A percentile compares a stretch with the other conserved stretches of the same genome.
These are phyloP conservation scores for Apus apus DNA, from an alignment of 2,113 vertebrate species.

Conservation along the genomic window DNA sequence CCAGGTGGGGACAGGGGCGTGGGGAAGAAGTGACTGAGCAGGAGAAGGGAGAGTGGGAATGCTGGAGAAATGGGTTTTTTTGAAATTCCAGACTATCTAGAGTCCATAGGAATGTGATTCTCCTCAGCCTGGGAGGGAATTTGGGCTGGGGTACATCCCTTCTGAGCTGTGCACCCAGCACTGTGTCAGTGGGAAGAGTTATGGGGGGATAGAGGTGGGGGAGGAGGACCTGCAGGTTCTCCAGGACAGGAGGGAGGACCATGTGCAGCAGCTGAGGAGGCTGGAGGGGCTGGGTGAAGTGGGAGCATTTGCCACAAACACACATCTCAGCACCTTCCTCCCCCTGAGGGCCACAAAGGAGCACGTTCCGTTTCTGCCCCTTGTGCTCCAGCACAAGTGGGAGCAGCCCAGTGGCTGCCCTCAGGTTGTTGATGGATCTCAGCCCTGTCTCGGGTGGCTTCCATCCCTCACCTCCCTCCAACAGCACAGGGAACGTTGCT, in stretches of 20 bases:
- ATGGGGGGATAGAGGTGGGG: accelerated
- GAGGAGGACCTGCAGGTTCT: accelerated
- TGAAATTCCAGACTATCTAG: background rate
- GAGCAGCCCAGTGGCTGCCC: accelerated
- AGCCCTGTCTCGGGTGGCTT: background rate
- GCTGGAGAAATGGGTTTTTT: too few relatives aligned
- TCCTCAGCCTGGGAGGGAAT: accelerated
- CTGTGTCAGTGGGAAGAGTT: accelerated
- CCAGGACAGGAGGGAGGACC: accelerated
- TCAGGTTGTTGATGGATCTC: background rate
- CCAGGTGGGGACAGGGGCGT: accelerated
- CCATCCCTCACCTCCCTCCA: background rate
- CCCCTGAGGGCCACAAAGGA: too few relatives aligned
- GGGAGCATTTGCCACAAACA: background rate
- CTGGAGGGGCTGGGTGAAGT: accelerated
- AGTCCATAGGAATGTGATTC: background rate
- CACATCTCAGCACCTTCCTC: background rate
- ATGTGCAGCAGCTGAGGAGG: accelerated
- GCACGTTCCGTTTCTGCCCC: accelerated
- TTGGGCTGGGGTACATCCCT: background rate
- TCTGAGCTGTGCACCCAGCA: accelerated
- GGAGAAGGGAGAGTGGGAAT: background rate
- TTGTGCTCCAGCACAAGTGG: accelerated
- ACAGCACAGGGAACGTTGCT: accelerated
- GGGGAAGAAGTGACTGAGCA: background rate